These are phyloP conservation scores for Oscheius sp. DNA, from an alignment of 2,888 invertebrate genomes.

Conservation along the genomic window DNA sequence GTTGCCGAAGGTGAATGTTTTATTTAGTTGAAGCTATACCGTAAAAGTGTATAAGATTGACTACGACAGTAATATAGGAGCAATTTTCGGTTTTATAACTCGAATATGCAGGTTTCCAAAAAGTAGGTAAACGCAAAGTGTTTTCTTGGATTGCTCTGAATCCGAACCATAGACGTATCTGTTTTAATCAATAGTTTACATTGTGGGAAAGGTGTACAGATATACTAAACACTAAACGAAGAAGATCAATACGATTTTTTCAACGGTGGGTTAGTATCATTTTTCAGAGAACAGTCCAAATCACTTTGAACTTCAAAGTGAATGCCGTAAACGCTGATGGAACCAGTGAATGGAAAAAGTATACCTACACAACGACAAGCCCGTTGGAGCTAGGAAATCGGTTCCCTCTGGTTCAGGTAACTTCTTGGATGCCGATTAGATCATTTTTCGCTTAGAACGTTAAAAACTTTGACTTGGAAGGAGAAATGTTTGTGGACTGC, in stretches of 20 bases:
- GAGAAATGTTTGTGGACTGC: constrained; percentile 5
- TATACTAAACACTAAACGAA: no score
- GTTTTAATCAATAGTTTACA: no score
- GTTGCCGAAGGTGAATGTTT: background rate
- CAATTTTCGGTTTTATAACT: no score
- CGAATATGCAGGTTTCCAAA: no score
- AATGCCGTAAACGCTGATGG: background rate
- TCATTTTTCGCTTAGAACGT: background rate
- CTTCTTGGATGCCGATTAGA: no score
- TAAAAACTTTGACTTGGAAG: background rate
- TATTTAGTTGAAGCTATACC: background rate
- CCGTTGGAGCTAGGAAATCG: background rate
- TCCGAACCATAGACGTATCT: no score
- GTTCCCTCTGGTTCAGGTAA: background rate
- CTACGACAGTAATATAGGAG: no score
- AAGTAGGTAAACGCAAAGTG: no score
- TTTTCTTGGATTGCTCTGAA: no score
- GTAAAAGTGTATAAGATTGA: background rate
- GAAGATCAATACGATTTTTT: no score
- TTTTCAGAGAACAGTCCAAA: constrained; percentile 2
- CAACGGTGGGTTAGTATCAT: no score
- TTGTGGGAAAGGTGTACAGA: no score
- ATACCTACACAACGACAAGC: background rate
- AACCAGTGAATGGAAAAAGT: background rate
- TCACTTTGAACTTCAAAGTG: background rate